Base-by-base conservation (phyloP, 2,888 invertebrate species). In the Calameuta filiformis region DNA sequence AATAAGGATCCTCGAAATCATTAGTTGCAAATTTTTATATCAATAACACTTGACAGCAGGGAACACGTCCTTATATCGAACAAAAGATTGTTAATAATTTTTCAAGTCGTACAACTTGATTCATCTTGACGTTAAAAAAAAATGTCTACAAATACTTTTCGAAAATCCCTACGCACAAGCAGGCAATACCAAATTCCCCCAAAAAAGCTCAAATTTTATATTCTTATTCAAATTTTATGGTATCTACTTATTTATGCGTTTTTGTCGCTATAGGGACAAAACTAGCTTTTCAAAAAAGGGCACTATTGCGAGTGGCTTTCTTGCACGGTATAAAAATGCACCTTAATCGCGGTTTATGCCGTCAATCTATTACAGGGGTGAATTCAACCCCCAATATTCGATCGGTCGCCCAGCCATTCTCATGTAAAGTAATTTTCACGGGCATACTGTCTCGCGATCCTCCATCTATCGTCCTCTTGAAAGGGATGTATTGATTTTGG, bases 341-440 rank as follows among this genome's bases (percentile, higher is more conserved):
- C 79, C 78, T 81, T 85, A 86, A 85, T 86, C 85, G 86, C 56
- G 85, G 85, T 86, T 88, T 87, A 88, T 85, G 85, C 83, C 80
- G 81, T 83, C 84, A 82, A 88, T 88, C 85, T 85, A 87, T 89
- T 87, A 87, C 79, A 82, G 76, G 77, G 56, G 56, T 23, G 56
- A 56, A 56, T 56, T 23, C 56, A 73, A 56, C 33, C 75, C 73
- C 33, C 78, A 76, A 77, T 83, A 81, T 81, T 78, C 80, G 77
- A 79, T 76, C 84, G 78, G 56, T 9, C 81, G 79, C 83, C 79
- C 79, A 81, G 80, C 83, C 83, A 88, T 89, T 90, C 85, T 85
- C 80, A 87, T 90, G 89, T 85, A 87, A 89, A 89, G 84, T 86
- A 79, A 87, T 88, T 87, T 88, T 84, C 82, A 68, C 76, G 76